Evolutionary conservation across 2,113 vertebrate genomes (phyloP), one percentile per base, ranked within the genome.

Genomic region (Grammomys dolichurus): DNA sequence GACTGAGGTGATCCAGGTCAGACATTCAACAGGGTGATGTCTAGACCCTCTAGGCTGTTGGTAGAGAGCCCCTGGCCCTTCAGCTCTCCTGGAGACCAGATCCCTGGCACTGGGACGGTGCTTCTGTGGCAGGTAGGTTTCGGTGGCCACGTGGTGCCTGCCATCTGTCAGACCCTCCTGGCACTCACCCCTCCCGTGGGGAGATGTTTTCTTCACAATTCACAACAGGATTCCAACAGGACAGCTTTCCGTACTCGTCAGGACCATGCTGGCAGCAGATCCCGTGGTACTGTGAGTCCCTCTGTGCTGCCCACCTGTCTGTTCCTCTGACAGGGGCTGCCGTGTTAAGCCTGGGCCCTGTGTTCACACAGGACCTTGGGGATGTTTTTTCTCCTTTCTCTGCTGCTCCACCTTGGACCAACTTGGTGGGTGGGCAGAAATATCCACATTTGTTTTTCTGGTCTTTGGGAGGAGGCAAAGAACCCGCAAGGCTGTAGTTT

Each of bases 161-260:
- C 60, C 7, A 84, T 56, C 51, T n/a, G 58, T 48, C 33, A 17
- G 78, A 40, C 6, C 19, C 22, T 51, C 60, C 56, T 3, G 54
- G 63, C 16, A 20, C 19, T 36, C 12, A 7, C 8, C 51, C 24
- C 26, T 56, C 82, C 36, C 8, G 2, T 17, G 89, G 40, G 81
- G 77, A 86, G 72, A 26, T 3, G 63, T 14, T 76, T 87, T 87
- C 85, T 97, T 95, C 92, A 56, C 85, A 95, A 82, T 87, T 75
- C 65, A 60, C 93, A 67, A 60, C 93, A 67, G 94, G 70, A 63
- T 0, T 26, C 75, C 60, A 54, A 31, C 48, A 73, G 87, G 26
- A 65, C 28, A 86, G 51, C 56, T 72, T 93, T 87, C 11, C 43
- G 1, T 14, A 51, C 73, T 80, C 7, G 3, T 65, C 54, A 36